Evolutionary conservation across 92 coral and sea anemone species (phyloP).

Genomic region (Zoanthus sociatus): DNA sequence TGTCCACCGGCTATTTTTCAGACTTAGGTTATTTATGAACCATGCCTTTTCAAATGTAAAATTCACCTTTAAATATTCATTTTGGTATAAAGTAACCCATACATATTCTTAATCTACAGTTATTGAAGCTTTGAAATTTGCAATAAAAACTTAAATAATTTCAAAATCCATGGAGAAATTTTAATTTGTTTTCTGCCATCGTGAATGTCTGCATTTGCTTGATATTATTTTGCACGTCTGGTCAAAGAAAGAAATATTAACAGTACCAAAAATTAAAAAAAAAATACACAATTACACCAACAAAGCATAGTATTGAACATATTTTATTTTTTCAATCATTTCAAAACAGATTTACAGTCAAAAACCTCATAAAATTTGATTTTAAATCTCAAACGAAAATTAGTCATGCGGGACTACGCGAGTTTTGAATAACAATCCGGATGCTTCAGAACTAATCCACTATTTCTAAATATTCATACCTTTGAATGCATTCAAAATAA

Average conservation of each 20-base stretch:
- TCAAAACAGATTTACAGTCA: not conserved
- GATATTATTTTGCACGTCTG: not conserved
- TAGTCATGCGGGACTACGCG: not conserved
- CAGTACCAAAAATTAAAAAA: not conserved
- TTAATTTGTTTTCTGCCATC: conserved; percentile 3
- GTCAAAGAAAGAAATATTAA: conserved; percentile 1
- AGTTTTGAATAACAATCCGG: too few species aligned
- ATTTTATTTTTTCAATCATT: conserved; percentile 8
- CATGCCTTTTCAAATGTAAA: too few species aligned
- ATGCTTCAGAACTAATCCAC: too few species aligned
- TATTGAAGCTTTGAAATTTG: too few species aligned
- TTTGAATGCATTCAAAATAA: not conserved
- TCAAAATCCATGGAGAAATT: not conserved
- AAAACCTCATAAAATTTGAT: conserved; percentile 5
- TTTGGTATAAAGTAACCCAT: not conserved
- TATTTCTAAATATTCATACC: too few species aligned
- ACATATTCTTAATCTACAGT: conserved; percentile 1
- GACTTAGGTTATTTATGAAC: too few species aligned
- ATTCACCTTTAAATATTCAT: not conserved
- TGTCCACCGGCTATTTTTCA: too few species aligned
- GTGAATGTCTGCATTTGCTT: not conserved
- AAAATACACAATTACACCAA: conserved; percentile 8
- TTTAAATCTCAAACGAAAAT: not conserved
- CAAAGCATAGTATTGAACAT: not conserved
- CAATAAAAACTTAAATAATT: not conserved